Conservation (phyloP, 2,888 invertebrate genomes). For the Crioceris asparagi region DNA sequence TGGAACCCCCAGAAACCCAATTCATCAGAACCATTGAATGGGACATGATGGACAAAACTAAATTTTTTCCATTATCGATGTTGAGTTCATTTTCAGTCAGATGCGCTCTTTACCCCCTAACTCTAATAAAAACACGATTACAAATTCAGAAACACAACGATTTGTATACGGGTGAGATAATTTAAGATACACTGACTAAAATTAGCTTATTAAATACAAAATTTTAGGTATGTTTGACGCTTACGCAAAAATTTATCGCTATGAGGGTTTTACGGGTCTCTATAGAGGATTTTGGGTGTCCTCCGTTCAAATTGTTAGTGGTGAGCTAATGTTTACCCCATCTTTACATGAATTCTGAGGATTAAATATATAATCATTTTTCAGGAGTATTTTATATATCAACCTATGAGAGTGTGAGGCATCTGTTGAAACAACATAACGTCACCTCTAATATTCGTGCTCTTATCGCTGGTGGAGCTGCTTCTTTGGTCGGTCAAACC, state of each 20-base stretch:
- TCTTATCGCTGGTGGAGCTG: conserved; percentile 79
- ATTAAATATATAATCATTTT: conserved; percentile 17
- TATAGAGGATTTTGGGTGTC: conserved; percentile 95
- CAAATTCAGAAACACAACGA: conserved; percentile 78
- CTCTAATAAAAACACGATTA: conserved; percentile 87
- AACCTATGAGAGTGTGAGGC: conserved; percentile 85
- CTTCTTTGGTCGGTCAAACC: conserved; percentile 88
- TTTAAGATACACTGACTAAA: background rate
- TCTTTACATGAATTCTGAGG: background rate
- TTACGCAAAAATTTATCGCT: conserved; percentile 70
- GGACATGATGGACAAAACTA: conserved; percentile 95
- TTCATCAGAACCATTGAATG: conserved; percentile 85
- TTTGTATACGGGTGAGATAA: conserved; percentile 58
- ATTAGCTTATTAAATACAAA: conserved; percentile 8
- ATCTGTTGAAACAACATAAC: conserved; percentile 59
- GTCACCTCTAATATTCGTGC: conserved; percentile 60
- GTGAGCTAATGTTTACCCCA: no score
- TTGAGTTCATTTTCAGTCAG: conserved; percentile 71
- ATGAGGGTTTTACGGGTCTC: conserved; percentile 77
- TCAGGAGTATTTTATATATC: conserved; percentile 86
- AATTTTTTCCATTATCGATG: conserved; percentile 88
- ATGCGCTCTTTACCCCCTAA: conserved; percentile 80
- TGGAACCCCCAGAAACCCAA: conserved; percentile 21
- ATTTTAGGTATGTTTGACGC: conserved; percentile 72
- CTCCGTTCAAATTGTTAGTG: conserved; percentile 52